phyloP scores from a whole-genome alignment of 2,888 invertebrate species.

The Cartodere bifasciata region DNA sequence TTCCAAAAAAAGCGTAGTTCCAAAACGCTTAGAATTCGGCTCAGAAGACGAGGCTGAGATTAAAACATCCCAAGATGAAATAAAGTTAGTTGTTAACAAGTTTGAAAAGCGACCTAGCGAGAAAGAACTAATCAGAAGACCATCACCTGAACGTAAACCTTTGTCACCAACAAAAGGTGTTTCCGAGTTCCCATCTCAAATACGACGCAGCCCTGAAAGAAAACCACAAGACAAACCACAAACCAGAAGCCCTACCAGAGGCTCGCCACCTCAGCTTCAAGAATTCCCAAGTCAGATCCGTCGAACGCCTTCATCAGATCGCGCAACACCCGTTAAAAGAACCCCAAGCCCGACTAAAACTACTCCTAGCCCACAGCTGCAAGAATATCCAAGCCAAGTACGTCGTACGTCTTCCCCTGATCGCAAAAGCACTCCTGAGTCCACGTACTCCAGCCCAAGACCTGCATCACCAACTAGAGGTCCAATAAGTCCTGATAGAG shows the following conservation, averaged over 20 bases:
- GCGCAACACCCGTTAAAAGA: conserved; percentile 16
- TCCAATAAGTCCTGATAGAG: conserved; percentile 15
- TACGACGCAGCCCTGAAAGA: too few species aligned
- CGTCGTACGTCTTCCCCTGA: too few species aligned
- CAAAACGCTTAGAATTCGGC: conserved; percentile 10
- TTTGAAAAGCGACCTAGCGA: conserved; percentile 14
- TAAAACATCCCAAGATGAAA: too few species aligned
- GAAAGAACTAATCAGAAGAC: conserved; percentile 20
- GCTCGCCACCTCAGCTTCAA: conserved; percentile 4
- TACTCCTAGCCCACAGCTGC: conserved; percentile 10
- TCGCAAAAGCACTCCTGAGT: too few species aligned
- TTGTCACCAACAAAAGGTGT: too few species aligned
- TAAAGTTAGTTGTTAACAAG: too few species aligned
- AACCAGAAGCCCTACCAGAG: too few species aligned
- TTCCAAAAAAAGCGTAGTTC: conserved; percentile 14
- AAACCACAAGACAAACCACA: too few species aligned
- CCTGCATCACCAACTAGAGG: too few species aligned
- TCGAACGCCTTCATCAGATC: conserved; percentile 19
- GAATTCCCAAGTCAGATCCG: conserved; percentile 21
- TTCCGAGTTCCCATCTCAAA: too few species aligned
- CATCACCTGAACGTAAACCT: conserved; percentile 13
- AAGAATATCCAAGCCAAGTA: conserved; percentile 20
- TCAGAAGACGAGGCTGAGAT: background rate
- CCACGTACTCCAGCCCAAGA: too few species aligned
- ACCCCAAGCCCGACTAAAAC: conserved; percentile 11